A percentile compares a stretch with the other conserved stretches of the same genome.
Conservation (phyloP, 1,140 invertebrate species). For the Monomorium pharaonis region DNA sequence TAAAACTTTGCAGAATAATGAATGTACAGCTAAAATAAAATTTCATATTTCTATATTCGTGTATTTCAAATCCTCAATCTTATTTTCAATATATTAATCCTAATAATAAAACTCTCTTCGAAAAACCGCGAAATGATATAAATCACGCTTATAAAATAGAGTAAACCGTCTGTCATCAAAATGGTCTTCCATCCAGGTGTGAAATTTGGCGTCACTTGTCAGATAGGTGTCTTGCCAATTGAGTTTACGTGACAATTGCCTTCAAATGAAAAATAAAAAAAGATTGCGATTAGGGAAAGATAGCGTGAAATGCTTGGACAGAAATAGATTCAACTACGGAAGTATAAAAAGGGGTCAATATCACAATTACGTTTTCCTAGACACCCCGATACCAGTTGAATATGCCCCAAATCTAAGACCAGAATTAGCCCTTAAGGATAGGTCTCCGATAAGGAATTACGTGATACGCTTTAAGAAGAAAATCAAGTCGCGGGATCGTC, state of each 20-base stretch:
- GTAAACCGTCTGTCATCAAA: neutral
- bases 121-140: neutral
- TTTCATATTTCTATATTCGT: conserved; percentile 31
- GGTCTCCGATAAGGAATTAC: conserved; percentile 5
- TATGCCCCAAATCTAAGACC: neutral
- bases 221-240: neutral
- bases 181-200: neutral
- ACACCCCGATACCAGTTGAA: neutral
- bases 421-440: neutral
- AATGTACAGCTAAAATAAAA: conserved; percentile 27
- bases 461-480: neutral
- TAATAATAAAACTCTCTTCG: neutral
- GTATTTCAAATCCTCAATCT: conserved; percentile 1
- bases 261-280: neutral
- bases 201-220: neutral
- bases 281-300: neutral
- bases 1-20: neutral
- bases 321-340: neutral
- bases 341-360: neutral
- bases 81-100: neutral
- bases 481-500: neutral
- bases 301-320: neutral
- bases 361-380: neutral
- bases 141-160: conserved; percentile 16
- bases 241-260: neutral